Conservation (phyloP, 2,888 invertebrate species). For the Tineola bisselliella region DNA sequence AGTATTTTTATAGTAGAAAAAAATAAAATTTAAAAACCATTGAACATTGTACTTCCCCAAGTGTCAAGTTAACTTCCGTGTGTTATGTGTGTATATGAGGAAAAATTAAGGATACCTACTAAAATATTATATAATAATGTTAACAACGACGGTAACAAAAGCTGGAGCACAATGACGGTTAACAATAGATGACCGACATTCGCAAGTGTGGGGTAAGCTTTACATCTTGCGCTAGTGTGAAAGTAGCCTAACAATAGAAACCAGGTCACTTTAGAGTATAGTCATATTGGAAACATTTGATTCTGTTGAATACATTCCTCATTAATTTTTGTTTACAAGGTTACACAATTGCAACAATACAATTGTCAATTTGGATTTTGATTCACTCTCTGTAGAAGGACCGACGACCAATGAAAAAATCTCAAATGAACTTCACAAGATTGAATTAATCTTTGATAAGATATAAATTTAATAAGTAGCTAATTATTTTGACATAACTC, state of each 20-base stretch:
- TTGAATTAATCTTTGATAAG: not conserved
- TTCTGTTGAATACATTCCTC: too few species aligned
- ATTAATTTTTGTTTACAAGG: too few species aligned
- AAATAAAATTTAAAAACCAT: too few species aligned
- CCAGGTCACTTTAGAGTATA: not conserved
- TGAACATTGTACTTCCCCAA: too few species aligned
- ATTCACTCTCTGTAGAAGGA: too few species aligned
- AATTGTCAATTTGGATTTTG: too few species aligned
- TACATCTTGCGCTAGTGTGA: conserved; percentile 4
- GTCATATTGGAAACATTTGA: not conserved
- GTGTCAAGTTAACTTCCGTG: too few species aligned
- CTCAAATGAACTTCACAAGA: too few species aligned
- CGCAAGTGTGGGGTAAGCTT: not conserved
- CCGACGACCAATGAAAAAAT: too few species aligned
- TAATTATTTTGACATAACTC: not conserved
- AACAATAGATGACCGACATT: conserved; percentile 15
- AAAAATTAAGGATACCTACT: not conserved
- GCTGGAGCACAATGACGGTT: conserved; percentile 12
- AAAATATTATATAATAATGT: not conserved
- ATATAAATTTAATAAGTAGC: not conserved
- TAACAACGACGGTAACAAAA: conserved; percentile 13
- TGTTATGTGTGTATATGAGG: too few species aligned
- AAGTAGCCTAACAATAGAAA: conserved; percentile 2
- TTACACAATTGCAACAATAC: too few species aligned
- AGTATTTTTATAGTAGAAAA: too few species aligned